These are phyloP conservation scores for Artemia franciscana DNA, from an alignment of 1,140 invertebrate genomes.

Conservation along the genomic window DNA sequence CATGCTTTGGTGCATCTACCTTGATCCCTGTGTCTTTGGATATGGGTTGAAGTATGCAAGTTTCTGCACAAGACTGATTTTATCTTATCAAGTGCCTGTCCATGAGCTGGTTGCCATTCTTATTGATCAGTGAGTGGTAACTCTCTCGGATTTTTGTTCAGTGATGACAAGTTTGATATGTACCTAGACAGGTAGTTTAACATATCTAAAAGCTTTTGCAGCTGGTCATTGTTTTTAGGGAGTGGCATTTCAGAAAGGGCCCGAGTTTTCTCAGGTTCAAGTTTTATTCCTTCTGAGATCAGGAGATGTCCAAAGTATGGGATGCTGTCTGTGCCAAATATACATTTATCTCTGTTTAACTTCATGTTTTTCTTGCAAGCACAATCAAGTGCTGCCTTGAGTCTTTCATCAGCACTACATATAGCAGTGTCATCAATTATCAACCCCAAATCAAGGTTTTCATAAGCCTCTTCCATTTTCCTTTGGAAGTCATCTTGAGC, in stretches of 20 bases:
- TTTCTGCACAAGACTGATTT: slow-evolving; percentile 3
- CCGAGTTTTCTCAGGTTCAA: slow-evolving; percentile 18
- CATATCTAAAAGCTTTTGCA: slow-evolving; percentile 20
- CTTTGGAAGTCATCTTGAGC: no score
- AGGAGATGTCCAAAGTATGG: slow-evolving; percentile 20
- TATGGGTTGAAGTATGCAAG: slow-evolving; percentile 16
- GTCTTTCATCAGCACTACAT: no score
- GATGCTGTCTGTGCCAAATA: slow-evolving; percentile 13
- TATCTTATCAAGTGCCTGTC: neutral
- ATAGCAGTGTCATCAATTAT: no score
- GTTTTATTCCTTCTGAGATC: slow-evolving; percentile 16
- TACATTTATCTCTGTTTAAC: slow-evolving; percentile 15
- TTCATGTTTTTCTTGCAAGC: slow-evolving; percentile 10
- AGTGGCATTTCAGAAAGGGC: slow-evolving; percentile 14
- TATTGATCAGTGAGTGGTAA: neutral
- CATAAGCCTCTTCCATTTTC: no score
- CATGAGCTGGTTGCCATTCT: neutral
- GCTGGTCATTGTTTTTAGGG: slow-evolving; percentile 16
- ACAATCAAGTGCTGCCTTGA: no score
- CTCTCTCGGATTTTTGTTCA: slow-evolving; percentile 2
- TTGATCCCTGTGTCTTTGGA: slow-evolving; percentile 16
- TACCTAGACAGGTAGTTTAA: slow-evolving; percentile 21
- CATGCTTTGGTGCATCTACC: slow-evolving; percentile 19
- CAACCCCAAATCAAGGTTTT: no score
- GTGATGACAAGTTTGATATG: slow-evolving; percentile 20